Percentiles rank a stretch among this genome's conserved stretches.
Evolutionary conservation across 2,113 vertebrate genomes (phyloP).

Genomic region (Scytalopus superciliaris): DNA sequence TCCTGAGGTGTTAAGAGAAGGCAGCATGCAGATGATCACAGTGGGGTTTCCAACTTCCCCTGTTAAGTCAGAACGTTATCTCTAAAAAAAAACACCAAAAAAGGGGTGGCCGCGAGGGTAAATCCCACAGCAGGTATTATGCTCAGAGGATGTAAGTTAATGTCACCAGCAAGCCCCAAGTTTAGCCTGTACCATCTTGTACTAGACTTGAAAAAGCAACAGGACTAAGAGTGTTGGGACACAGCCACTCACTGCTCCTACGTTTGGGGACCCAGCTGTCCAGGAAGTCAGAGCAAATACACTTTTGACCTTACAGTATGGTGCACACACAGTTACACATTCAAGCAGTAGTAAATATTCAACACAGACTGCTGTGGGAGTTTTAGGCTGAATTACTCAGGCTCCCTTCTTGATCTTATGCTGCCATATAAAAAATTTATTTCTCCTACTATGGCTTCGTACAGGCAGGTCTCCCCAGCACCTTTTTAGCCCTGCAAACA

Average conservation of each 20-base stretch:
- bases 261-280: neutral
- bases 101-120: neutral
- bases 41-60: neutral
- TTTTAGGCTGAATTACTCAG: neutral
- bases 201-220: neutral
- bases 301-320: neutral
- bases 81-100: neutral
- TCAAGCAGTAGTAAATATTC: neutral
- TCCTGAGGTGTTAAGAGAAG: neutral
- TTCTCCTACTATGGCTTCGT: neutral
- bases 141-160: neutral
- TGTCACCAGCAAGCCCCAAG: neutral
- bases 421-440: neutral
- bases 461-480: neutral
- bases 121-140: neutral
- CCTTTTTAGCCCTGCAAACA: neutral
- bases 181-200: neutral
- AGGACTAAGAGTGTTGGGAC: neutral
- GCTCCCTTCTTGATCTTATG: neutral
- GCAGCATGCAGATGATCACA: neutral
- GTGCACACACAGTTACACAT: neutral
- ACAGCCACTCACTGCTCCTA: neutral
- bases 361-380: neutral
- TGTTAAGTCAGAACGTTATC: neutral
- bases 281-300: neutral